Conservation (phyloP, 2,888 invertebrate species). For the Cistogaster globosa region DNA sequence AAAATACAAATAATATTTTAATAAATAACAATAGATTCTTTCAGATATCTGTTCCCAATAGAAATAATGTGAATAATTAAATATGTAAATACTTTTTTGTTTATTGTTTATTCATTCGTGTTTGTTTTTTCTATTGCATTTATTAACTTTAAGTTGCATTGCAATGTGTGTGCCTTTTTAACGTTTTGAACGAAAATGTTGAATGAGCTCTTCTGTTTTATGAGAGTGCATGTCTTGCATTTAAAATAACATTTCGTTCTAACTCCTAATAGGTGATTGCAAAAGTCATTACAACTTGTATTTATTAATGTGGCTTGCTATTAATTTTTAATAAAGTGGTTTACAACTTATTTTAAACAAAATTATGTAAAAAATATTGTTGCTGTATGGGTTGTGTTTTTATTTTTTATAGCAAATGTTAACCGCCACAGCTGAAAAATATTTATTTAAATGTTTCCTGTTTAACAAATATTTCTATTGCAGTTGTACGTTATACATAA, state of each 20-base stretch:
- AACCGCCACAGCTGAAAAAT: slow-evolving; percentile 16
- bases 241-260: slow-evolving; percentile 35
- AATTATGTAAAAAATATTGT: slow-evolving; percentile 4
- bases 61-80: no score
- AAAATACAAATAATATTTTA: not conserved
- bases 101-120: slow-evolving; percentile 22
- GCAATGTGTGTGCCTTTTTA: slow-evolving; percentile 29
- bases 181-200: slow-evolving; percentile 24
- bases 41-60: slow-evolving; percentile 1
- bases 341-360: slow-evolving; percentile 39
- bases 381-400: not conserved
- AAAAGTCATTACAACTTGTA: not conserved
- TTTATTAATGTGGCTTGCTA: not conserved
- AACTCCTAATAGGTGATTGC: slow-evolving; percentile 20
- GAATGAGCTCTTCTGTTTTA: slow-evolving; percentile 20
- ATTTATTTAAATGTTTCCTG: no score
- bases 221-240: slow-evolving; percentile 58
- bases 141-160: slow-evolving; percentile 32
- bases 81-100: slow-evolving; percentile 14
- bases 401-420: slow-evolving; percentile 8
- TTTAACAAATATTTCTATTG: slow-evolving; percentile 19
- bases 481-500: slow-evolving; percentile 11
- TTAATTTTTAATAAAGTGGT: slow-evolving; percentile 14
- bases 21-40: slow-evolving; percentile 10
- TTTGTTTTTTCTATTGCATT: slow-evolving; percentile 10